Conservation (phyloP, 2,888 invertebrate species). For the Leucoptera coffeella region DNA sequence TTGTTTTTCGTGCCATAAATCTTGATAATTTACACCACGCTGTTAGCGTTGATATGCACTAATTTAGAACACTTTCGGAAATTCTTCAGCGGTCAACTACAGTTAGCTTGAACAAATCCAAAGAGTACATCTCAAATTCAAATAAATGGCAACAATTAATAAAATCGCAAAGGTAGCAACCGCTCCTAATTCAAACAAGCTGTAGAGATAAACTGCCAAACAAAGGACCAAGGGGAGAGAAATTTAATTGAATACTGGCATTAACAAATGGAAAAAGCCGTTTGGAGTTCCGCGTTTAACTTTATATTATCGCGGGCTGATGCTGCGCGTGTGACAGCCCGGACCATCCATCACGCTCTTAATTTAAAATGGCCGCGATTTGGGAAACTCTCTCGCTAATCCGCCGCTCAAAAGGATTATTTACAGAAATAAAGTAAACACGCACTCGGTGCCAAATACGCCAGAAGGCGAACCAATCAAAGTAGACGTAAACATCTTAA, state of each 20-base stretch:
- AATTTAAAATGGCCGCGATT: constrained; percentile 48
- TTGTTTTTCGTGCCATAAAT: too few relatives aligned
- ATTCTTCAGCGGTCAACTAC: too few relatives aligned
- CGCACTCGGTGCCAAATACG: too few relatives aligned
- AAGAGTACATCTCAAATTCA: too few relatives aligned
- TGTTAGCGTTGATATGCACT: too few relatives aligned
- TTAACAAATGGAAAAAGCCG: constrained; percentile 45
- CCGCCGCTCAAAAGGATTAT: constrained; percentile 23
- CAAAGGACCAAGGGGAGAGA: constrained; percentile 30
- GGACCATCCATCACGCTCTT: constrained; percentile 47
- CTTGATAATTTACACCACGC: too few relatives aligned
- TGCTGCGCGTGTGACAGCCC: constrained; percentile 29
- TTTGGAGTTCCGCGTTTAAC: constrained; percentile 44
- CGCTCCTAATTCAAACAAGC: too few relatives aligned
- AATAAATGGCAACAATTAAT: too few relatives aligned
- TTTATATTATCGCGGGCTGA: constrained; percentile 43
- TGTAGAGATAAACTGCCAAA: too few relatives aligned
- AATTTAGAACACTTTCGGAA: too few relatives aligned
- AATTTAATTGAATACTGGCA: constrained; percentile 50
- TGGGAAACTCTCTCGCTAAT: constrained; percentile 35
- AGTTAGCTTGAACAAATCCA: too few relatives aligned
- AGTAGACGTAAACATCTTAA: constrained; percentile 16
- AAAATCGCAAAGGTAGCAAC: too few relatives aligned
- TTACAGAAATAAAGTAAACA: constrained; percentile 28
- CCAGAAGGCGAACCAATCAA: constrained; percentile 12